Base-by-base conservation (phyloP, 2,888 invertebrate species). In the Mesorhabditis sp. region DNA sequence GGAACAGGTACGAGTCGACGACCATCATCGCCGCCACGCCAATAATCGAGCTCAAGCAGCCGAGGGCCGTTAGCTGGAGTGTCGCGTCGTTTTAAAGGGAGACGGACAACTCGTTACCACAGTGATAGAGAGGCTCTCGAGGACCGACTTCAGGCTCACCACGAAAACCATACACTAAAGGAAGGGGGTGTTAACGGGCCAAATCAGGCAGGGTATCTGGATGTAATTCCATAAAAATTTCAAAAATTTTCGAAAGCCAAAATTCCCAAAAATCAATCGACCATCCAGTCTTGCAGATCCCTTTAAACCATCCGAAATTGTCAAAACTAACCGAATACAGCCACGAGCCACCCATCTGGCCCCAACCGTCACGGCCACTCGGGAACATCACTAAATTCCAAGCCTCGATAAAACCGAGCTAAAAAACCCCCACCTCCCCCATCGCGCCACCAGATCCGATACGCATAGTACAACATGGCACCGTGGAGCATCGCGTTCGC, bases 61-160 rank as follows among this genome's bases (percentile, higher is more conserved):
- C 58, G n/a, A n/a, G 10, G n/a, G n/a, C 58, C 58, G 58, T 50
- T n/a, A 50, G 58, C 58, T 50, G n/a, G n/a, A 50, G 7, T 13
- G 7, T n/a, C 7, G 58, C 28, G 28, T 28, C 28, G 28, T 28
- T 28, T 28, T 28, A 28, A 28, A 28, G 28, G 28, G 28, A 28
- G 28, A 28, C 28, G 28, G 28, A 28, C 28, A 28, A 28, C 28
- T 28, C 28, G 10, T 68, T 62, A 72, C 69, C 15, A 67, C 50
- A 45, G 69, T 74, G 62, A 72, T 65, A 7, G 67, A 61, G 15
- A 50, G 58, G 15, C 65, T 68, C 69, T 72, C 72, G 42, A 72
- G 41, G 41, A 74, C 41, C 13, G 67, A 67, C 63, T 72, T 72
- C 67, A 62, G 10, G 58, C 72, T 72, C 13, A 68, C 72, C 4